Base-by-base conservation (phyloP, 2,113 vertebrate species). In the Apeltes quadracus region DNA sequence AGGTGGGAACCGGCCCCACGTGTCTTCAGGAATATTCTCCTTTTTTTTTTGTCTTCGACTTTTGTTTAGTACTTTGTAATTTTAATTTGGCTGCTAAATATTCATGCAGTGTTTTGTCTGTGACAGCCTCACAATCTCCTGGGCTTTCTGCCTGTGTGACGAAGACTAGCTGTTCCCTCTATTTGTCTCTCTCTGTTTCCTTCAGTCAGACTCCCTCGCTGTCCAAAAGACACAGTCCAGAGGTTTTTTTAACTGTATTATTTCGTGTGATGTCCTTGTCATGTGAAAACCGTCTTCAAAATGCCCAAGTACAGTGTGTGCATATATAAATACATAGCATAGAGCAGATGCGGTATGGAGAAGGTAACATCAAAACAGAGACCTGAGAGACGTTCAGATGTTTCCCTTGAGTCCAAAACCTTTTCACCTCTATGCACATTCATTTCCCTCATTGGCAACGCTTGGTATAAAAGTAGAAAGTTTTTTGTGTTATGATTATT, bases 11-110 rank as follows among this genome's bases (percentile, higher is more conserved):
- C 85, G 84, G 76, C 88, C 85, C 84, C 88, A 86, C 68, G 88
- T 90, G 81, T 86, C 87, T 88, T 81, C 82, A 84, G 82, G 78
- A 87, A 87, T 91, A 84, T 89, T 75, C 90, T 84, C 68, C 78
- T 87, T 81, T 73, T 81, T 73, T 82, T 54, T 83, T 81, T 82
- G 77, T 76, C 48, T 71, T 76, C 84, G 73, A 86, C 71, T 79
- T 81, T 87, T 87, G 83, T 91, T 91, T 84, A 62, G 77, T 90
- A 88, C 92, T 92, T 90, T 86, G 91, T 92, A 68, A 91, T 92
- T 93, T 91, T 89, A 93, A 93, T 93, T 90, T 84, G 80, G 34
- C 83, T 91, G 85, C 88, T 93, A 91, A 90, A 93, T 94, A 94
- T 94, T 92, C 90, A 93, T 90, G 90, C 76, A 69, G 78, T 82